Evolutionary conservation across 2,888 invertebrate genomes (phyloP), one percentile per base, ranked within the genome.

Genomic region (Diadegma fenestrale): DNA sequence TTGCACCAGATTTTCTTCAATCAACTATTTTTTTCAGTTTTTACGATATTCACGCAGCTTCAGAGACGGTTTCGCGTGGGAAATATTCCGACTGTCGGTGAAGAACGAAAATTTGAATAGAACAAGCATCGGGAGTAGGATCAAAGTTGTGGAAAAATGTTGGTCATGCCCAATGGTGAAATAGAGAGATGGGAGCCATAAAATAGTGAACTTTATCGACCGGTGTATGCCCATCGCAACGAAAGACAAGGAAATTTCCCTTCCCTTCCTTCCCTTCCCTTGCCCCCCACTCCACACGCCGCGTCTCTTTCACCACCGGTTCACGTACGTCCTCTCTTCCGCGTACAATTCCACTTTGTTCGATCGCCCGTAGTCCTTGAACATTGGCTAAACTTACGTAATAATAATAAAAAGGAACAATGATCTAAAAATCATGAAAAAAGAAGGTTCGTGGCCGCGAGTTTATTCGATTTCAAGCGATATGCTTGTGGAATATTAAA

Each of bases 171-270:
- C n/a, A 37, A 78, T 69, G 68, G n/a, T 22, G 48, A 58, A 63
- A 72, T 54, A 54, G 58, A 82, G 51, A 71, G 76, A 75, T 77
- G 66, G 58, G 41, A 64, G 80, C 76, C 76, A 80, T 84, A 77
- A 80, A 80, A 66, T 73, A 54, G 72, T 54, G 48, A 41, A 64
- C 61, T 51, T 72, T 84, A 84, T 84, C 84, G 77, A 72, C 64
- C 84, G 80, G 76, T 68, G 63, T 64, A 58, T 72, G 72, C 71
- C 71, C 66, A 69, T 66, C 83, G 76, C 45, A 30, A 63, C 75
- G 58, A 48, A 72, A 84, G 76, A 73, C 84, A 72, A 77, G 58
- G 71, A 84, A 80, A 84, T 64, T 76, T 84, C 26, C 71, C 17
- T 48, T 51, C 68, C 48, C 37, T 37, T 37, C 37, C 6, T 37